Conservation (phyloP, 2,113 vertebrate species). For the Puffinus mauretanicus region DNA sequence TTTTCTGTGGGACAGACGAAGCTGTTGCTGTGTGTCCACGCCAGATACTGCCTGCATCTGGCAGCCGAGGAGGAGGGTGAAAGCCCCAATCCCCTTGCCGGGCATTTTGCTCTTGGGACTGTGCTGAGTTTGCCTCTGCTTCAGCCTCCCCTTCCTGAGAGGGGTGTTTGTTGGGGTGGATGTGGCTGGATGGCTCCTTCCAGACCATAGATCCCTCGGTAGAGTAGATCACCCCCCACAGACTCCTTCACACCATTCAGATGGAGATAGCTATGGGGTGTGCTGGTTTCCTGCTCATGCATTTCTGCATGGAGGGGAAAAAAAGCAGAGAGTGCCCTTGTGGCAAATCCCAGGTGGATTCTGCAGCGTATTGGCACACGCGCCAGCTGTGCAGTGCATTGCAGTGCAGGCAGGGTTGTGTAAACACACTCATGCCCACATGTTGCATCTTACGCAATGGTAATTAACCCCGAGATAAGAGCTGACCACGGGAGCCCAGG, state of each 20-base stretch:
- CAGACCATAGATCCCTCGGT: background rate
- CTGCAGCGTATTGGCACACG: accelerated
- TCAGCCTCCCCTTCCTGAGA: background rate
- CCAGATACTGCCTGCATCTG: background rate
- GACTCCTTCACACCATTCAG: background rate
- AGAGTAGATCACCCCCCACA: background rate
- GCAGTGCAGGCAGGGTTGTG: background rate
- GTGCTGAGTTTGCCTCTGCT: background rate
- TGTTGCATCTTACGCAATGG: background rate
- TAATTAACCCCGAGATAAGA: background rate
- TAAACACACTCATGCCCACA: background rate
- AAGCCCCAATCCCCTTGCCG: background rate
- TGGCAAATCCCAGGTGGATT: background rate
- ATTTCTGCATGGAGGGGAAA: accelerated
- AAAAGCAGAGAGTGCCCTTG: background rate
- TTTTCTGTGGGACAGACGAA: background rate
- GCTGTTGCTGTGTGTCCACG: background rate
- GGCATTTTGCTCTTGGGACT: background rate
- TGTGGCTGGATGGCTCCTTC: background rate
- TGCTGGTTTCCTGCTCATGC: background rate
- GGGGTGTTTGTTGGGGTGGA: background rate
- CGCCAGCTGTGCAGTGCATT: accelerated
- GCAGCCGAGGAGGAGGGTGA: background rate
- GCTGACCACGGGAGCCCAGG: background rate
- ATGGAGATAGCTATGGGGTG: background rate